Conservation (phyloP, 2,113 vertebrate genomes). For the Thalassarche chlororhynchos region DNA sequence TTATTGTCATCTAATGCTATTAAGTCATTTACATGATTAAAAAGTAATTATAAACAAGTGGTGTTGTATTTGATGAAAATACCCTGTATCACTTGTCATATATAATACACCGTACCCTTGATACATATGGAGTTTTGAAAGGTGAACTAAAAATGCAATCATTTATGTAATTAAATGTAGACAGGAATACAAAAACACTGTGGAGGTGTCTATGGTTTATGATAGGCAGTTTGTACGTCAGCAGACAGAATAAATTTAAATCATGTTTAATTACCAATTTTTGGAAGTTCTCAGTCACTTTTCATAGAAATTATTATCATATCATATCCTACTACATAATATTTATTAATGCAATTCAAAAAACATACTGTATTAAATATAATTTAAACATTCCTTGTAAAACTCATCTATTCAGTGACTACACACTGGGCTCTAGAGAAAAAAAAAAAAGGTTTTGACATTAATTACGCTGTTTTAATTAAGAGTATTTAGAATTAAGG, state of each 20-base stretch:
- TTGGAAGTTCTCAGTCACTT: not conserved
- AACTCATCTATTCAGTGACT: not conserved
- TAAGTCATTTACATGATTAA: slow-evolving; percentile 10
- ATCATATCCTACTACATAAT: not conserved
- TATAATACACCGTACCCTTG: not conserved
- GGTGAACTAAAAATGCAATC: slow-evolving; percentile 11
- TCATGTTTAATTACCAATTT: not conserved
- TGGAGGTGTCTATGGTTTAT: not conserved
- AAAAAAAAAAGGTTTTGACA: not conserved
- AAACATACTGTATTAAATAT: not conserved
- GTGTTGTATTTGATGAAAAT: slow-evolving; percentile 35
- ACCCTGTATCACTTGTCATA: not conserved
- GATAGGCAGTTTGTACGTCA: not conserved
- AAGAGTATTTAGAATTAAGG: not conserved
- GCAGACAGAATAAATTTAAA: not conserved
- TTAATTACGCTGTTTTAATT: not conserved
- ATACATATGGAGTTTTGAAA: not conserved
- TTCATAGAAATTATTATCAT: not conserved
- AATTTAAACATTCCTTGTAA: not conserved
- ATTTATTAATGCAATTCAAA: not conserved
- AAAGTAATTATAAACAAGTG: slow-evolving; percentile 26
- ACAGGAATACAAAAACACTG: not conserved
- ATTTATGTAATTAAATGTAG: slow-evolving; percentile 14
- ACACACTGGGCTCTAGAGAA: not conserved
- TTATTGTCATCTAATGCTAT: slow-evolving; percentile 16